Conservation (phyloP, 2,888 invertebrate genomes). For the Calliphora vomitoria region DNA sequence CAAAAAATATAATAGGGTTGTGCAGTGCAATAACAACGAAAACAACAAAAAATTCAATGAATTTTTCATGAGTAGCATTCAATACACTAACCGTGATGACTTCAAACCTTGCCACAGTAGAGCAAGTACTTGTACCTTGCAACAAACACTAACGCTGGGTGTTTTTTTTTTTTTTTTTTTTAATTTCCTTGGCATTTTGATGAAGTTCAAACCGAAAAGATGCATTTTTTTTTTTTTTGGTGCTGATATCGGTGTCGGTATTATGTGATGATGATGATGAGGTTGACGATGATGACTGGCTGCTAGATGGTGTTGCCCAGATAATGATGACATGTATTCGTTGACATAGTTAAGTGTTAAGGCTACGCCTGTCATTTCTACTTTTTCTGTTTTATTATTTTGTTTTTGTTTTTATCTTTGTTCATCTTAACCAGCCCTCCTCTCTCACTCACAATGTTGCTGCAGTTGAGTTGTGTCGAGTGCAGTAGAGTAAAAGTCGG, state of each 20-base stretch:
- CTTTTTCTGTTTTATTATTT: slow-evolving; percentile 25
- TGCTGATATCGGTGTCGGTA: slow-evolving; percentile 54
- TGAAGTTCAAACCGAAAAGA: slow-evolving; percentile 69
- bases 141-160: slow-evolving; percentile 24
- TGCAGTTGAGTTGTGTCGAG: slow-evolving; percentile 15
- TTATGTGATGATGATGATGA: slow-evolving; percentile 57
- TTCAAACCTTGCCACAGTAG: slow-evolving; percentile 12
- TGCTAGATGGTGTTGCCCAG: slow-evolving; percentile 69
- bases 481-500: slow-evolving; percentile 37
- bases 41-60: slow-evolving; percentile 66
- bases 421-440: neutral
- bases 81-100: slow-evolving; percentile 12
- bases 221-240: slow-evolving; percentile 51
- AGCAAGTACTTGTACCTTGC: slow-evolving; percentile 15
- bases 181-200: slow-evolving; percentile 59
- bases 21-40: slow-evolving; percentile 42
- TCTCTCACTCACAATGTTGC: neutral
- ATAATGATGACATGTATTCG: slow-evolving; percentile 73
- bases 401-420: neutral
- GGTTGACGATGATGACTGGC: slow-evolving; percentile 55
- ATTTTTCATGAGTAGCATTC: slow-evolving; percentile 73
- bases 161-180: slow-evolving; percentile 32
- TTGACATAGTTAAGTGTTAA: slow-evolving; percentile 73
- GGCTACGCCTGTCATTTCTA: slow-evolving; percentile 72
- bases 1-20: slow-evolving; percentile 61